Percentiles rank a stretch among this genome's conserved stretches.
These are phyloP conservation scores for Ormyrus labotus DNA, from an alignment of 2,888 invertebrate species.

Conservation along the genomic window DNA sequence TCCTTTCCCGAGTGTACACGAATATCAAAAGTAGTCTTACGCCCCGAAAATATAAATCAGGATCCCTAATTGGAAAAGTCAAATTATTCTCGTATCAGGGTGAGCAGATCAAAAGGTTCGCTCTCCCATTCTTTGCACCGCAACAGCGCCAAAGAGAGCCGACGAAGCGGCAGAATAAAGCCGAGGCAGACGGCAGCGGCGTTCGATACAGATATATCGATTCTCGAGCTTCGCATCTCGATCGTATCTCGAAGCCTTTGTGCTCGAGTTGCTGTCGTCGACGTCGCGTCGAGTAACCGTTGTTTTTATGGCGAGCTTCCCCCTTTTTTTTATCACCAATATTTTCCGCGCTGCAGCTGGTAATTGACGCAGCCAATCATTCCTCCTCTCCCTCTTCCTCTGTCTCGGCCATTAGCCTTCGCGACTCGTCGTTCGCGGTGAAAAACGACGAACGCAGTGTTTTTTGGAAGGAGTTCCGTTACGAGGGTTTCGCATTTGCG, in stretches of 20 bases:
- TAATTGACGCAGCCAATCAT: slow-evolving; percentile 52
- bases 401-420: slow-evolving; percentile 23
- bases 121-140: background rate
- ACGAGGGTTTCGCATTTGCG: background rate
- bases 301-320: slow-evolving; percentile 23
- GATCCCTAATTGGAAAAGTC: no score
- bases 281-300: slow-evolving; percentile 31
- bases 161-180: background rate
- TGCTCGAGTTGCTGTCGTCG: background rate
- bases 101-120: background rate
- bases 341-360: slow-evolving; percentile 28
- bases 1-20: no score
- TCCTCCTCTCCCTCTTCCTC: slow-evolving; percentile 11
- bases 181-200: background rate
- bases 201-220: no score
- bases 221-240: slow-evolving; percentile 7
- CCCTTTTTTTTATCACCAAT: slow-evolving; percentile 34
- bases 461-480: background rate
- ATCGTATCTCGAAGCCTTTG: slow-evolving; percentile 16
- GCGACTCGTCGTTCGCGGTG: background rate
- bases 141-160: background rate
- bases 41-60: no score
- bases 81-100: no score
- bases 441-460: background rate
- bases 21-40: no score